Percentiles rank a stretch among this genome's conserved stretches.
Conservation (phyloP, 2,888 invertebrate genomes). For the Oasisia sp. region DNA sequence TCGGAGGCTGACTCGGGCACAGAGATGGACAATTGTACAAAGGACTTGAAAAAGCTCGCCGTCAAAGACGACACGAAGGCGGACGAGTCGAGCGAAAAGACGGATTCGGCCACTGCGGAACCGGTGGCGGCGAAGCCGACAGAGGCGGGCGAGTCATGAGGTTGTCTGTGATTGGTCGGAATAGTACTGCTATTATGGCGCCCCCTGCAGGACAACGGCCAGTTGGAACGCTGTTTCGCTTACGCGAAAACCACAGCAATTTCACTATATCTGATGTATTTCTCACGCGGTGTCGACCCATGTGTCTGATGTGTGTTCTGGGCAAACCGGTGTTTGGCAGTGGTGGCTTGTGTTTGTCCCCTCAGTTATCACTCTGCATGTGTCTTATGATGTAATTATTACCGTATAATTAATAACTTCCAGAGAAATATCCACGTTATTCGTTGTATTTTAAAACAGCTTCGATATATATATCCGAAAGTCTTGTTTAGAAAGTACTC, state of each 20-base stretch:
- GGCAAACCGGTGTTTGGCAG: too few species aligned
- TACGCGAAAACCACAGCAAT: background rate
- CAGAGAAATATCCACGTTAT: too few species aligned
- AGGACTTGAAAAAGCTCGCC: constrained; percentile 7
- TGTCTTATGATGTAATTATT: too few species aligned
- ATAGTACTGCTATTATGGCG: background rate
- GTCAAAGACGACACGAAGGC: background rate
- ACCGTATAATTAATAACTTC: too few species aligned
- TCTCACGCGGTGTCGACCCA: background rate
- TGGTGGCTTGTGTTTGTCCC: too few species aligned
- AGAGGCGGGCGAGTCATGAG: background rate
- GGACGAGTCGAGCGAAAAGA: background rate
- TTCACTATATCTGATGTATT: background rate
- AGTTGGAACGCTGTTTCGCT: background rate
- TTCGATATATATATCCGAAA: too few species aligned
- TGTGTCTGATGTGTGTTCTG: too few species aligned
- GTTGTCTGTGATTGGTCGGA: background rate
- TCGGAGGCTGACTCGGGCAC: background rate
- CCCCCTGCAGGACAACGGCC: background rate
- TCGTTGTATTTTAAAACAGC: too few species aligned
- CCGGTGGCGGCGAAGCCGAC: background rate
- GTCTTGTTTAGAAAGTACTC: too few species aligned
- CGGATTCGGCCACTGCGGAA: background rate
- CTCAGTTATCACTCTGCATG: too few species aligned
- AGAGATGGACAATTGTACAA: constrained; percentile 13